A percentile compares a stretch with the other conserved stretches of the same genome.
These are phyloP conservation scores for Nothocercus julius DNA, from an alignment of 2,113 vertebrate species.

Conservation along the genomic window DNA sequence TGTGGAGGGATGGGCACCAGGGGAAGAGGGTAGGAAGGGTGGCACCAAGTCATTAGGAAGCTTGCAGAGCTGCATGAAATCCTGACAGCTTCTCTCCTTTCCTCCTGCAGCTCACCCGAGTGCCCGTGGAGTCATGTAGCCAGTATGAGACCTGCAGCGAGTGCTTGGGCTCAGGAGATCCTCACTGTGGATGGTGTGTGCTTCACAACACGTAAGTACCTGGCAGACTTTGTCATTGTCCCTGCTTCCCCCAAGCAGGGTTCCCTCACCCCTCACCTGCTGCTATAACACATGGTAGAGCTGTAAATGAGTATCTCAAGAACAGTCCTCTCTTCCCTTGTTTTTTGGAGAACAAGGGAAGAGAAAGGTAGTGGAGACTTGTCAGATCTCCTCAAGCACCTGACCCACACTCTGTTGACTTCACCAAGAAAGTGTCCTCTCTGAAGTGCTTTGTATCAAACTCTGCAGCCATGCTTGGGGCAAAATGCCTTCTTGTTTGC, in stretches of 20 bases:
- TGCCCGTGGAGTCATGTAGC: constrained; percentile 93
- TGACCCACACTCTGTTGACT: background rate
- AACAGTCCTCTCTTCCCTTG: too few relatives aligned
- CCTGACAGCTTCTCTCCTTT: constrained; percentile 45
- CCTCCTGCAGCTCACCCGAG: constrained; percentile 86
- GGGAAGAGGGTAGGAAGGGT: background rate
- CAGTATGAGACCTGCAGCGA: constrained; percentile 90
- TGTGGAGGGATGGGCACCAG: accelerated
- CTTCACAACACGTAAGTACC: constrained; percentile 94
- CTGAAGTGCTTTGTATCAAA: background rate
- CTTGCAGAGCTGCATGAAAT: background rate
- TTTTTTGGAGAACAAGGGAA: background rate
- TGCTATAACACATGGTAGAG: accelerated
- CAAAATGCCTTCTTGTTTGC: background rate
- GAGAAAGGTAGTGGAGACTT: background rate
- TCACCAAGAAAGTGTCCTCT: too few relatives aligned
- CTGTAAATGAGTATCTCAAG: background rate
- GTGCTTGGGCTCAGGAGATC: constrained; percentile 94
- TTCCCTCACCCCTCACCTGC: background rate
- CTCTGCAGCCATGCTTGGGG: background rate
- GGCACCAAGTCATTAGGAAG: background rate
- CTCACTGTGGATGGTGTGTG: constrained; percentile 98
- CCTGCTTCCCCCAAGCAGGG: accelerated
- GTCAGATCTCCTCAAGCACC: accelerated
- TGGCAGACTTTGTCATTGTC: accelerated